Percentiles rank a stretch among this genome's conserved stretches.
phyloP scores from a whole-genome alignment of 2,113 vertebrate genomes.

The Eulemur macaco region DNA sequence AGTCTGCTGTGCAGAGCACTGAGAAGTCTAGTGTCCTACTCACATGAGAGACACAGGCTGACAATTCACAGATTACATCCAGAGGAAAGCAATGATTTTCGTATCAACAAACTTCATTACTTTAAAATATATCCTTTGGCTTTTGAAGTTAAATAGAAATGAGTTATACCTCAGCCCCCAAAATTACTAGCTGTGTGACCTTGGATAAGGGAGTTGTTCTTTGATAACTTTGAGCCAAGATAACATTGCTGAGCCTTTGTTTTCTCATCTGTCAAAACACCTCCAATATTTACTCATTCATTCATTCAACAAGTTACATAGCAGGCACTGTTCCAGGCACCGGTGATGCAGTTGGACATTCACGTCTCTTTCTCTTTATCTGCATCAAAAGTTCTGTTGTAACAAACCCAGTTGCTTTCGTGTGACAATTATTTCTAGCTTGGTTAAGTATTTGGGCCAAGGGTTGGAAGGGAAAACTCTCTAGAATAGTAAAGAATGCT shows the following conservation, averaged over 20 bases:
- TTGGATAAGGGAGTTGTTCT: not conserved
- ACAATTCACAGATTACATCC: not conserved
- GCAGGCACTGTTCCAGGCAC: not conserved
- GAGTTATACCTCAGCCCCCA: not conserved
- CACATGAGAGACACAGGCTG: not conserved
- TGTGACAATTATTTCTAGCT: not conserved
- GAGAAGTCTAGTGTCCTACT: not conserved
- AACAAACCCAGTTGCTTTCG: not conserved
- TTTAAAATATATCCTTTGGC: not conserved
- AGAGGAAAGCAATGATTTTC: not conserved
- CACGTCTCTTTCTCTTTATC: slow-evolving; percentile 2
- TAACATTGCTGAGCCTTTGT: not conserved
- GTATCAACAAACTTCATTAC: not conserved
- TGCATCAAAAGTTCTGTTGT: not conserved
- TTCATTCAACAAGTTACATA: not conserved
- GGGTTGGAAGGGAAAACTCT: not conserved
- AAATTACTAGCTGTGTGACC: not conserved
- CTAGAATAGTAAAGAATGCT: not conserved
- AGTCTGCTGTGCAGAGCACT: not conserved
- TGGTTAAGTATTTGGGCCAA: not conserved
- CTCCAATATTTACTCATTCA: not conserved
- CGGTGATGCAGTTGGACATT: not conserved
- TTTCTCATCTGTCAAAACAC: not conserved
- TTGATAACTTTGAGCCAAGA: not conserved
- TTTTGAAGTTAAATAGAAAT: not conserved